Percentiles rank a stretch among this genome's conserved stretches.
phyloP scores from a whole-genome alignment of 2,888 invertebrate genomes.

The Drosophila koepferae region DNA sequence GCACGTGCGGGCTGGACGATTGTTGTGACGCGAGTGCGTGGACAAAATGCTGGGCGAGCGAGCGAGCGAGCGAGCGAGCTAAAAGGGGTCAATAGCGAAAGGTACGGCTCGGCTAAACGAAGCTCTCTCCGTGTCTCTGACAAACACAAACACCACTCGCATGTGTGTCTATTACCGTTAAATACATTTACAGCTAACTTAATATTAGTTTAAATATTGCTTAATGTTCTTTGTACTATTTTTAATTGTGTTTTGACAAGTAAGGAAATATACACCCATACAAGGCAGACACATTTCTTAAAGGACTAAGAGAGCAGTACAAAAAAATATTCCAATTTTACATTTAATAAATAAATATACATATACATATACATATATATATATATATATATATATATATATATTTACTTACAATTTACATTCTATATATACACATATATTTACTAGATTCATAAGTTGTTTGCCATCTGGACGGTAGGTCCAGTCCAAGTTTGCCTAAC shows the following conservation, averaged over 20 bases:
- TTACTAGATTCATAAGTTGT: not conserved
- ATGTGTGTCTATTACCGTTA: not conserved
- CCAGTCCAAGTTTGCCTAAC: not conserved
- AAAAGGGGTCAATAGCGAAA: conserved; percentile 5
- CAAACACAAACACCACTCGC: not conserved
- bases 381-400: not conserved
- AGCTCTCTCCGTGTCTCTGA: not conserved
- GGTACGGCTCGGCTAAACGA: conserved; percentile 22
- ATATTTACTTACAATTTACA: not conserved
- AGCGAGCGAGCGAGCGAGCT: not conserved
- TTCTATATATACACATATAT: not conserved
- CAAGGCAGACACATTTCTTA: not conserved
- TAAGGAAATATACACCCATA: not conserved
- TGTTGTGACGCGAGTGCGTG: conserved; percentile 70
- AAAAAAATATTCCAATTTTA: not conserved
- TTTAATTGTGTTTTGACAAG: conserved; percentile 1
- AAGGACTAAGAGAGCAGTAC: not conserved
- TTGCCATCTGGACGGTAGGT: not conserved
- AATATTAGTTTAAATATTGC: conserved; percentile 5
- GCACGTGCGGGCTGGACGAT: conserved; percentile 59
- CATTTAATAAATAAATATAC: not conserved
- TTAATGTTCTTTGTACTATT: not conserved
- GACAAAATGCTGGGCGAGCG: conserved; percentile 7
- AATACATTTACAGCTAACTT: not conserved
- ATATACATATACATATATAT: not conserved